Percentiles rank a stretch among this genome's conserved stretches.
These are phyloP conservation scores for Lottia scabra DNA, from an alignment of 2,888 invertebrate genomes.

Conservation along the genomic window DNA sequence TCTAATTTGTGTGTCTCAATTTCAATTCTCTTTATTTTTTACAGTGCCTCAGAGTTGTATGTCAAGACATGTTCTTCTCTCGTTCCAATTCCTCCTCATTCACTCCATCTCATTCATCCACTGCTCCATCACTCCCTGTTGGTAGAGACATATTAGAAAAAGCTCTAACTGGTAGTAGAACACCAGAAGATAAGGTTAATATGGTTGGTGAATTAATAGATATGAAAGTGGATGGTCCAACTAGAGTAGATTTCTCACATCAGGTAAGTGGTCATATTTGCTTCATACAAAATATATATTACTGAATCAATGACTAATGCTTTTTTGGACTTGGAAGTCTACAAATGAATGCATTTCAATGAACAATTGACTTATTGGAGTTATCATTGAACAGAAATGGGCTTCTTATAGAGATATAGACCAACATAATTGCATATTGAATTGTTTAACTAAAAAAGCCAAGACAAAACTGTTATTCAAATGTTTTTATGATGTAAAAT, in stretches of 20 bases:
- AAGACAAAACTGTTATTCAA: no score
- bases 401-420: no score
- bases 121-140: slow-evolving; percentile 28
- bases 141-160: slow-evolving; percentile 55
- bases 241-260: slow-evolving; percentile 47
- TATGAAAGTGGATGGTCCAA: slow-evolving; percentile 56
- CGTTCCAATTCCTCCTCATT: slow-evolving; percentile 50
- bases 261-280: slow-evolving; percentile 32
- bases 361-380: no score
- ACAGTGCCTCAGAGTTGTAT: slow-evolving; percentile 62
- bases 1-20: no score
- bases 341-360: no score
- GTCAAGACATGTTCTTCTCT: slow-evolving; percentile 68
- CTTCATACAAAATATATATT: no score
- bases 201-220: slow-evolving; percentile 58
- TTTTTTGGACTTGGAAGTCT: no score
- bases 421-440: no score
- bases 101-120: slow-evolving; percentile 43
- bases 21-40: slow-evolving; percentile 6
- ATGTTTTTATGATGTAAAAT: no score
- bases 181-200: slow-evolving; percentile 51
- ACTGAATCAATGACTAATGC: no score
- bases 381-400: no score
- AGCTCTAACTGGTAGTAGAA: slow-evolving; percentile 48
- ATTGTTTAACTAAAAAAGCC: no score